Base-by-base conservation (phyloP, 2,797 vertebrate species). In the Leucoraja ocellata region DNA sequence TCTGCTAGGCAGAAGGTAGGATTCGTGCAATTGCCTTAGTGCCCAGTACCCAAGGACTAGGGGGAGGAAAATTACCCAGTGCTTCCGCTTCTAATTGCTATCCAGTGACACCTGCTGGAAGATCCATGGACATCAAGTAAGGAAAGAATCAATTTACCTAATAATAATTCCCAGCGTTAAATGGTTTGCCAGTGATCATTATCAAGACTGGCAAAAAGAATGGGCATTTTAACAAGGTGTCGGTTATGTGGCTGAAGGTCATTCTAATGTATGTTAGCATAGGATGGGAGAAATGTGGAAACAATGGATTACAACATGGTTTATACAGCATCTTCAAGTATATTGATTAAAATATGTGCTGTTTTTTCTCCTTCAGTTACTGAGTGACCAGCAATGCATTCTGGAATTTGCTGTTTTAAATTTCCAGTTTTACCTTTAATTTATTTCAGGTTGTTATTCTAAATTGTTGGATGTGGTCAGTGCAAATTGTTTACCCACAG, bases 41-140 rank as follows among this genome's bases (percentile, higher is more conserved):
- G 23, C 11, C n/a, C 83, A 65, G 84, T 36, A 65, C 16, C n/a
- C n/a, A 68, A 18, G 84, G 36, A n/a, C 6, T 36, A 21, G n/a
- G n/a, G 61, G 14, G 23, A 58, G 46, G 46, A 21, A 68, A 18
- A 36, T 68, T 18, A 88, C n/a, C n/a, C n/a, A 88, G 61, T 65
- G 1, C 63, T 88, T 88, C 61, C 63, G 13, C 84, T 68, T 88
- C n/a, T 68, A 68, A 68, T 88, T 68, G 84, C 61, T 88, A 68
- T 65, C 84, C 61, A 68, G 84, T 88, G 84, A 88, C 84, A 88
- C 84, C 84, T 88, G 84, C 84, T 88, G 84, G 84, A 88, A 68
- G 65, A 32, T 36, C 28, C 83, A n/a, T 86, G 83, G 28, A 36
- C 84, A 88, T 21, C n/a, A 36, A 32, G 61, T 68, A 63, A 88